Base-by-base conservation (phyloP, 1,140 invertebrate genomes). In the Dendrolimus punctatus region DNA sequence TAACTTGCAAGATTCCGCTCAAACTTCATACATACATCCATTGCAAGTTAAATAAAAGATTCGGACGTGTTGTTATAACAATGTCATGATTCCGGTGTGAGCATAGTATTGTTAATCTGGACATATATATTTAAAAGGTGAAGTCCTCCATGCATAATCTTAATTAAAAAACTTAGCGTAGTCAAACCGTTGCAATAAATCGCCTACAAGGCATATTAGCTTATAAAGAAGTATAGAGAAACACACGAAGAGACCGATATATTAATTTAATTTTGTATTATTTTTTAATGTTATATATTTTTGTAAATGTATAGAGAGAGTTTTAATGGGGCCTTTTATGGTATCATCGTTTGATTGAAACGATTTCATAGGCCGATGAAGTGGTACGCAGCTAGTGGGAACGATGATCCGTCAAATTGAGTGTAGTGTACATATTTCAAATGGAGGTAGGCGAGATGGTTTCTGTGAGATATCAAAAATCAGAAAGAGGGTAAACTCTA, bases 141-240 rank as follows among this genome's bases (percentile, higher is more conserved):
- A 45, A 63, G 55, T 58, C 53, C 64, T 63, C 37, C 60, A 65
- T 64, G 77, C 79, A 82, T 82, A 82, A 82, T 83, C 59, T 62
- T 68, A 59, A 68, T 61, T 23, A 23, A 66, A n/a, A 55, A 53
- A 62, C 49, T 60, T 79, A 78, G 71, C 57, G 66, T 63, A 84
- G 76, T 80, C 50, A 70, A 76, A 61, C 49, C 55, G 77, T 77
- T 85, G 81, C 81, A 85, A 85, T 85, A 82, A 80, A 63, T 63
- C 56, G 76, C 79, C 79, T 85, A 72, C 43, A 81, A 79, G 77
- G 77, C 73, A 64, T 55, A 52, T 66, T 56, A 57, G 43, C 65
- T 55, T 71, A 60, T 64, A 70, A 58, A 66, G 39, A 39, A 48
- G 4, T 38, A 48, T 48, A 48, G 23, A 23, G 23, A 23, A 23